Evolutionary conservation across 1,140 invertebrate species (phyloP), one percentile per base, ranked within the genome.

Genomic region (Bombus soroeensis): DNA sequence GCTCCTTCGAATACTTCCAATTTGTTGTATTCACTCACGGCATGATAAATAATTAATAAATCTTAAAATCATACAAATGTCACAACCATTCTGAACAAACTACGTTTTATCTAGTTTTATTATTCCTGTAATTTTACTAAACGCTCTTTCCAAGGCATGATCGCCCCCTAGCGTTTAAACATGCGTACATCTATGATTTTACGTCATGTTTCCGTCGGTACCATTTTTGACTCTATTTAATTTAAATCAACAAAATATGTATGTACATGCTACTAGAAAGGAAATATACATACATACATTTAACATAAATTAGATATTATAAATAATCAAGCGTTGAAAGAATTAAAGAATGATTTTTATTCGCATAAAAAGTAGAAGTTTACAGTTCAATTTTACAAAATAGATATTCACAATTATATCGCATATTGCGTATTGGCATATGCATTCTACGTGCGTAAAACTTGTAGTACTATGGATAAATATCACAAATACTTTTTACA

Each of bases 311-410:
- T 57, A 37, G 32, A 28, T 37, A 32, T 28, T 47, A 41, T 4
- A 59, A 43, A 25, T 62, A 39, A 85, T 22, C 0, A 39, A 39
- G 5, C 1, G 4, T 9, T 0, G 4, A 9, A 53, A 41, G 57
- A 73, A 64, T 47, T 72, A 37, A 62, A 25, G 2, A 64, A 64
- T 62, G 41, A 47, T 2, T 80, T 59, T 80, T 85, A 85, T 82
- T 86, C 37, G 15, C 47, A 59, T 76, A 72, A 1, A 70, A 82
- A 66, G 68, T 18, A 1, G 3, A 75, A 59, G 47, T 57, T 32
- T 57, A 62, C 78, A 47, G 32, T 34, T 73, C 28, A 32, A 75
- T 53, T 80, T 79, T 62, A 71, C 34, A 85, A 80, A 85, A 85
- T 64, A 80, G 59, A 80, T 41, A 57, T n/a, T 32, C 41, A 12